phyloP scores from a whole-genome alignment of 2,113 vertebrate species.

The Catagonus wagneri region DNA sequence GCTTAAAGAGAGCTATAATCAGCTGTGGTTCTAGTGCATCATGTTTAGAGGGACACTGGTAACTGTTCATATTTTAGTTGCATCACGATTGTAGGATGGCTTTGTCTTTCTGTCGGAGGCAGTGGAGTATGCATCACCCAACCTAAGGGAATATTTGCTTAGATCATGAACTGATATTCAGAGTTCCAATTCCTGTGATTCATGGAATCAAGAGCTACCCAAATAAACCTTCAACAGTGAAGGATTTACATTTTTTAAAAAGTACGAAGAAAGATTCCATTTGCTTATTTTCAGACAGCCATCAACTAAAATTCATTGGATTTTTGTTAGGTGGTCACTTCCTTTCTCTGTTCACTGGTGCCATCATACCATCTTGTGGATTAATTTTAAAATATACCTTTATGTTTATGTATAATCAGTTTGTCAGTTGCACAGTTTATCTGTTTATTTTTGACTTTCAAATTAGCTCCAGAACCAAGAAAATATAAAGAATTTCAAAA shows the following conservation, averaged over 20 bases:
- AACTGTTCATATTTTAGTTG: neutral
- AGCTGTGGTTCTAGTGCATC: neutral
- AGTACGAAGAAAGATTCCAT: neutral
- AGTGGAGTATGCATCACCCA: neutral
- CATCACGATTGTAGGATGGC: neutral
- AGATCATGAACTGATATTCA: constrained; percentile 51
- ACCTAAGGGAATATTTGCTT: neutral
- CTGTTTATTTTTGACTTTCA: constrained; percentile 48
- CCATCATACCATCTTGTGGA: neutral
- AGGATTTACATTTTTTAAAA: neutral
- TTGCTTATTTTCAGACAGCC: constrained; percentile 20
- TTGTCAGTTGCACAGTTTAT: neutral
- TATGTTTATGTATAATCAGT: constrained; percentile 5
- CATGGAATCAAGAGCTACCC: constrained; percentile 13
- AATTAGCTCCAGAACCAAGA: constrained; percentile 23
- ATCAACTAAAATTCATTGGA: neutral
- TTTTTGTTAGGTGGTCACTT: constrained; percentile 31
- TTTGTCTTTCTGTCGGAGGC: constrained; percentile 45
- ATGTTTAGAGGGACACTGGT: neutral
- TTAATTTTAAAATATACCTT: constrained; percentile 34
- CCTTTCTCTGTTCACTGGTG: neutral
- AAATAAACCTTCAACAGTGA: neutral
- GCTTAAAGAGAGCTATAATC: neutral
- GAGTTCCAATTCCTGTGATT: constrained; percentile 1
- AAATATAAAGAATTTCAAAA: constrained; percentile 57